Percentiles rank a stretch among this genome's conserved stretches.
These are phyloP conservation scores for Oceanites oceanicus DNA, from an alignment of 2,113 vertebrate species.

Conservation along the genomic window DNA sequence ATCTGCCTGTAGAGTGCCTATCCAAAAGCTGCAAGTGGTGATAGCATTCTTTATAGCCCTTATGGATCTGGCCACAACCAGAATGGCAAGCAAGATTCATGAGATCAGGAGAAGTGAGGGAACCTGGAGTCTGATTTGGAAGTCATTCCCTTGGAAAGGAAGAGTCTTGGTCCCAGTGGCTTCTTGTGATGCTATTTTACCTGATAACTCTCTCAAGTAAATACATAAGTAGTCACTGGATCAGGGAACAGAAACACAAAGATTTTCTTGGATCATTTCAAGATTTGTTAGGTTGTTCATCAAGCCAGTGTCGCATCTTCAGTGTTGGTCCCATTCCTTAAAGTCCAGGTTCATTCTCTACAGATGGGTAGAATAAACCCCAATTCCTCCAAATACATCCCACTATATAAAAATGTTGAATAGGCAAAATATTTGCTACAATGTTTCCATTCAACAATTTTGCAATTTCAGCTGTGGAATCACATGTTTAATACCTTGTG, in stretches of 20 bases:
- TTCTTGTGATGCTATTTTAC: background rate
- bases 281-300: background rate
- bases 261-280: background rate
- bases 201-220: background rate
- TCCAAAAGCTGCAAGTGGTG: rapidly evolving
- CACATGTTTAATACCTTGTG: background rate
- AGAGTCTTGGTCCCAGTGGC: background rate
- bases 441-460: background rate
- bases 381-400: background rate
- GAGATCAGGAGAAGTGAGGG: background rate
- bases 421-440: background rate
- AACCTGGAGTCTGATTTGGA: background rate
- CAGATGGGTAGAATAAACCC: background rate
- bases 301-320: background rate
- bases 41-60: background rate
- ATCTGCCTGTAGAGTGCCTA: background rate
- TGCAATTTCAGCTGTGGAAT: background rate
- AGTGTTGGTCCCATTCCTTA: background rate
- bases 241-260: background rate
- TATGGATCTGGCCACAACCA: background rate
- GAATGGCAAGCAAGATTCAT: background rate
- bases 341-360: background rate
- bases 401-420: background rate
- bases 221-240: background rate
- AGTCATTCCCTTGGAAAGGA: background rate